Conservation (phyloP, 2,888 invertebrate genomes). For the Cephus spinipes region DNA sequence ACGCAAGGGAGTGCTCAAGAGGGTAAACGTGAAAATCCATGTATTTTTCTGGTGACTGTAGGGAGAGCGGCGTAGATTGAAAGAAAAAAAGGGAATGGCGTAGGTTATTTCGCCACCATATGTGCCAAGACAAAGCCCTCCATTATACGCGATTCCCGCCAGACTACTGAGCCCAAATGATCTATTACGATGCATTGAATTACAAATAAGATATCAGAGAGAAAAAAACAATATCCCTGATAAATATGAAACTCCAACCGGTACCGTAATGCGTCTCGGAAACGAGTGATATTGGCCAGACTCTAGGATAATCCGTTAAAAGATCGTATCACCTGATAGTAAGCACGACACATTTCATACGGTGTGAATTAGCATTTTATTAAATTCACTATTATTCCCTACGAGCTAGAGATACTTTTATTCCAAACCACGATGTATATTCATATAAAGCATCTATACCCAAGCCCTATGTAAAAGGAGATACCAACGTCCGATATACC, state of each 20-base stretch:
- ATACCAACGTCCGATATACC: neutral
- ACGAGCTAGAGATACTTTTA: neutral
- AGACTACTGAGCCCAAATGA: conserved; percentile 19
- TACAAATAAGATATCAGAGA: conserved; percentile 43
- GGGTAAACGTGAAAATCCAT: neutral
- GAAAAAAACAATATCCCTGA: conserved; percentile 51
- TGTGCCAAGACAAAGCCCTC: conserved; percentile 4
- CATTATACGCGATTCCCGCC: neutral
- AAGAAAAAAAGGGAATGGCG: neutral
- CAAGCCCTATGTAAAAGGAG: neutral
- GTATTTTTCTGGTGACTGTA: neutral
- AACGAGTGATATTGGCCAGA: conserved; percentile 35
- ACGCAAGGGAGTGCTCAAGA: neutral
- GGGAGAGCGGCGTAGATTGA: neutral
- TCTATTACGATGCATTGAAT: conserved; percentile 46
- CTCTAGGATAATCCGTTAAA: conserved; percentile 25
- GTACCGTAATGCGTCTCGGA: conserved; percentile 28
- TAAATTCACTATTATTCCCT: neutral
- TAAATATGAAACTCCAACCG: conserved; percentile 48
- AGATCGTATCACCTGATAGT: conserved; percentile 38
- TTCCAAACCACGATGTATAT: neutral
- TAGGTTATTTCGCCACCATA: neutral
- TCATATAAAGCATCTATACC: neutral
- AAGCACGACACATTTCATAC: conserved; percentile 30
- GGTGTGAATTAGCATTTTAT: neutral